Evolutionary conservation across 2,888 invertebrate genomes (phyloP).

Genomic region (Synanthedon myopaeformis): DNA sequence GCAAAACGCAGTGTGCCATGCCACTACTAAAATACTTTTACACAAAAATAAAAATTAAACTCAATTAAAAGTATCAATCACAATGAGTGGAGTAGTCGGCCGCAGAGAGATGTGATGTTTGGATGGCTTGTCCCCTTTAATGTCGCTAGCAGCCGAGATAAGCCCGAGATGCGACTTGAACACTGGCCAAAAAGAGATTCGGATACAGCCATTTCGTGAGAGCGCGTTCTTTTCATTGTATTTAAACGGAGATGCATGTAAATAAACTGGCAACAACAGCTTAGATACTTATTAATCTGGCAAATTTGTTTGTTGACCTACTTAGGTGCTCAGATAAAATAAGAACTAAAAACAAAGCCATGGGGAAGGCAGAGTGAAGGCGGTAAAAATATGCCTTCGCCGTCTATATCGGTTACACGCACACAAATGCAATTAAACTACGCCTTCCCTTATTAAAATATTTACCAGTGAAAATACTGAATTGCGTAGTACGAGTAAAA

Average conservation of each 20-base stretch:
- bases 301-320: not conserved
- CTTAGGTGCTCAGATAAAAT: not conserved
- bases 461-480: too few relatives aligned
- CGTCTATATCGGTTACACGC: too few relatives aligned
- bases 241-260: constrained; percentile 8
- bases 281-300: not conserved
- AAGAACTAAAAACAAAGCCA: too few relatives aligned
- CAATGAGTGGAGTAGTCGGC: not conserved
- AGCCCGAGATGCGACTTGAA: constrained; percentile 26
- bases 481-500: too few relatives aligned
- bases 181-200: constrained; percentile 27
- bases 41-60: not conserved
- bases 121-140: constrained; percentile 18
- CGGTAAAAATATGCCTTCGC: too few relatives aligned
- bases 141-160: constrained; percentile 11
- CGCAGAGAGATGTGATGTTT: constrained; percentile 8
- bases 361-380: too few relatives aligned
- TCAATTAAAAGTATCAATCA: not conserved
- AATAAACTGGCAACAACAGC: not conserved
- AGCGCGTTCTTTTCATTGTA: constrained; percentile 13
- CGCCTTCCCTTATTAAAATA: too few relatives aligned
- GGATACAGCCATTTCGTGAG: constrained; percentile 17
- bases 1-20: too few relatives aligned
- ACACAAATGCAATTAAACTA: too few relatives aligned
- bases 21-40: too few relatives aligned